Evolutionary conservation across 2,888 invertebrate genomes (phyloP).

Genomic region (Amaurobius ferox): DNA sequence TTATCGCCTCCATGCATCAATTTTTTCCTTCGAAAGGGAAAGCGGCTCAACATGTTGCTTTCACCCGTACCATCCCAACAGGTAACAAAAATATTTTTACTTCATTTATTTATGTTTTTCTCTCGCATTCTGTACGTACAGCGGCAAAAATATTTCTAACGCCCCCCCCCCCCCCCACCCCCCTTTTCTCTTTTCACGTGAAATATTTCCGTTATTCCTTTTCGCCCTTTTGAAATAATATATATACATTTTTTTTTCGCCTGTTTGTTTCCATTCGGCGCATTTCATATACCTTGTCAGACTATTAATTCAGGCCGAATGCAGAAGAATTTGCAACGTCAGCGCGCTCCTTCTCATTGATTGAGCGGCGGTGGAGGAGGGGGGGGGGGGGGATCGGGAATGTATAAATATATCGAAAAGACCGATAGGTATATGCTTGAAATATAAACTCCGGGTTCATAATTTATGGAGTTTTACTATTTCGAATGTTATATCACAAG

Average conservation of each 20-base stretch:
- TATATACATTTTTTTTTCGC: constrained; percentile 1
- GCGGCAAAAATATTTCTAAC: constrained; percentile 51
- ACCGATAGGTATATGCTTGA: constrained; percentile 33
- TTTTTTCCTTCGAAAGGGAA: neutral
- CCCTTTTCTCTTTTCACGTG: constrained; percentile 39
- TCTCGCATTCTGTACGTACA: constrained; percentile 34
- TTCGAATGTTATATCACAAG: constrained; percentile 60
- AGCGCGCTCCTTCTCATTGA: constrained; percentile 50
- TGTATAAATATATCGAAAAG: constrained; percentile 11
- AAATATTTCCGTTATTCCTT: constrained; percentile 54
- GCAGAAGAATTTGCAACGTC: constrained; percentile 66
- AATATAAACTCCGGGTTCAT: constrained; percentile 63
- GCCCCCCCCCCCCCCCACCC: neutral
- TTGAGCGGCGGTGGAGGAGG: constrained; percentile 22
- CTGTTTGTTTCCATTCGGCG: constrained; percentile 30
- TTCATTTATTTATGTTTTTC: neutral
- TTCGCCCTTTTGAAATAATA: constrained; percentile 18
- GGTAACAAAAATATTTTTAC: constrained; percentile 31
- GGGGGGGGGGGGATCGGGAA: neutral
- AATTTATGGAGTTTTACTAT: constrained; percentile 69
- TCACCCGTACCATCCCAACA: constrained; percentile 46
- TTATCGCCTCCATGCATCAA: constrained; percentile 21
- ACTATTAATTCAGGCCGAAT: constrained; percentile 62
- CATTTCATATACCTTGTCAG: constrained; percentile 50
- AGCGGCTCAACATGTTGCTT: constrained; percentile 34